Base-by-base conservation (phyloP, 2,113 vertebrate genomes). In the Macaca nemestrina region DNA sequence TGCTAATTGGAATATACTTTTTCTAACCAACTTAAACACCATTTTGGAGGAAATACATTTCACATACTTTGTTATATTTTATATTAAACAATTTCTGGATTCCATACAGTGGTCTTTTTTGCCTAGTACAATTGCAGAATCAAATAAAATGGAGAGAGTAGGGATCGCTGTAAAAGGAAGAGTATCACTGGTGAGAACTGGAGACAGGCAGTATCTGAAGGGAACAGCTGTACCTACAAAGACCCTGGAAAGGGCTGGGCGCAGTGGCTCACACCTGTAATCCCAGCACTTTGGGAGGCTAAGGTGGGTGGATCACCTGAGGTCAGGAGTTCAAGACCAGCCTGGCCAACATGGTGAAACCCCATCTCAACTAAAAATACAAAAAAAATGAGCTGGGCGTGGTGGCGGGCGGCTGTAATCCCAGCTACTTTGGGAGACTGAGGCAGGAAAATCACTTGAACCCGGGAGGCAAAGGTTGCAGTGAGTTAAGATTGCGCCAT, bases 81-180 rank as follows among this genome's bases (percentile, higher is more conserved):
- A 27, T 72, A 45, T 76, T 76, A 40, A 79, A 32, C 64, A 30
- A 78, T 93, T 97, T 93, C 79, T 96, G 30, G 55, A 90, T 91
- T 94, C 89, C 32, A 67, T 30, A 55, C 32, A 48, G 0, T 89
- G n/a, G 10, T 84, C 87, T 38, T 96, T 38, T 90, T 95, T n/a
- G 40, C 10, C 11, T 61, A n/a, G 50, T 75, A 18, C 30, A 96
- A 48, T 91, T 55, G 20, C 61, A 85, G n/a, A 59, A 4, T 40
- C 43, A 86, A 97, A 72, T 57, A n/a, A 80, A 92, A 86, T 0
- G 0, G 27, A 30, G 18, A 25, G 12, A 32, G 68, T 30, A 16
- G 12, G 18, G 5, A 22, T 2, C 27, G 14, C 30, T 84, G 2
- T 32, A 48, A 59, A 86, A 75, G 57, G 68, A 52, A 27, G 23